phyloP scores from a whole-genome alignment of 2,113 vertebrate species.

The Amazona vittata region DNA sequence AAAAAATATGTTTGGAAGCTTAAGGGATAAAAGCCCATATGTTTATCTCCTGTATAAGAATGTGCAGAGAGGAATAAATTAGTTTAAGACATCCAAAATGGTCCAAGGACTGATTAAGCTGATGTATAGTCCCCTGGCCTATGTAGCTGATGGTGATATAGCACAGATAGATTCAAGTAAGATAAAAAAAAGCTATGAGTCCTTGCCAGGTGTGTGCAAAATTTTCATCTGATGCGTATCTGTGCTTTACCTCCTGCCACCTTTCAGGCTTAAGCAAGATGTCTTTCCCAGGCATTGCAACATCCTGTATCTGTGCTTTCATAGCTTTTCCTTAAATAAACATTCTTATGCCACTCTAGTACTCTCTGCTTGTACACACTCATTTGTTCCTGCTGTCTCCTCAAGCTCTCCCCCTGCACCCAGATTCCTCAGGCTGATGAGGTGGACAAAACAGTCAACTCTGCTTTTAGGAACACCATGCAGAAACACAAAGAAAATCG shows the following conservation, averaged over 20 bases:
- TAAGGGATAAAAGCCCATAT: constrained; percentile 41
- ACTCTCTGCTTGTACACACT: not conserved
- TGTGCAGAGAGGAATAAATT: constrained; percentile 4
- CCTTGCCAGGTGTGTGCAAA: not conserved
- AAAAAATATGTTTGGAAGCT: constrained; percentile 49
- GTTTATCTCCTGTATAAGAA: constrained; percentile 31
- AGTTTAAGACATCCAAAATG: not conserved
- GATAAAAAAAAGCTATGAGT: not conserved
- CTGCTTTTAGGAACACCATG: not conserved
- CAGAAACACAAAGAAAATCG: not conserved
- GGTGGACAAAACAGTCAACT: not conserved
- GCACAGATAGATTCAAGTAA: not conserved
- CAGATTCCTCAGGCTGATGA: not conserved
- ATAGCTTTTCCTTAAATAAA: not conserved
- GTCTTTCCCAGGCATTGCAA: not conserved
- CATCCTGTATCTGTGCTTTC: not conserved
- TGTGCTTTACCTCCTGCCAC: not conserved
- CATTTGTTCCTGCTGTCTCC: not conserved
- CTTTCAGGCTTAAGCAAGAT: not conserved
- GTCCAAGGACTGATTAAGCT: not conserved
- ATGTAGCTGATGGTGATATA: not conserved
- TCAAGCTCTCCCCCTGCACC: not conserved
- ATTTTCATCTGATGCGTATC: not conserved
- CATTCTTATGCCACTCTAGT: not conserved
- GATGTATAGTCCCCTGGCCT: not conserved